phyloP scores from a whole-genome alignment of 2,888 invertebrate genomes.

The Thyatira batis region DNA sequence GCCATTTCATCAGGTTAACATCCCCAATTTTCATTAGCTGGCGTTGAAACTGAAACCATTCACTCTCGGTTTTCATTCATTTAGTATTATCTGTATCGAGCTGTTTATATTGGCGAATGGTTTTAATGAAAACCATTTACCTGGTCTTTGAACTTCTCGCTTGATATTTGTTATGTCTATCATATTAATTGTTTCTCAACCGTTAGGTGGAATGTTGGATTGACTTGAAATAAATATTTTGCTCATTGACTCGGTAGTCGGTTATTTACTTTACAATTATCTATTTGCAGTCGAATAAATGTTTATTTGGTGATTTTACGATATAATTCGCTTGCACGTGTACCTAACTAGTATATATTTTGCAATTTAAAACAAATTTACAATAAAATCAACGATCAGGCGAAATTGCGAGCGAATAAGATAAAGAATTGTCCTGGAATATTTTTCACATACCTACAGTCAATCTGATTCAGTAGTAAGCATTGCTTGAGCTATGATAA shows the following conservation, averaged over 20 bases:
- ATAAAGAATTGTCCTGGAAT: too few species aligned
- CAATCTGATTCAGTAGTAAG: too few species aligned
- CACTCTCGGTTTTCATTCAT: constrained; percentile 12
- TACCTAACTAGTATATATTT: too few species aligned
- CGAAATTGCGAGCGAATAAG: too few species aligned
- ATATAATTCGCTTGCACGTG: too few species aligned
- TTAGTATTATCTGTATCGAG: not conserved
- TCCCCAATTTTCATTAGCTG: constrained; percentile 21
- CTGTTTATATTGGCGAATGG: constrained; percentile 10
- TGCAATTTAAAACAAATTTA: too few species aligned
- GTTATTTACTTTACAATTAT: not conserved
- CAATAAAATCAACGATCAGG: too few species aligned
- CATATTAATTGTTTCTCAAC: not conserved
- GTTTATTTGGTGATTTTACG: too few species aligned
- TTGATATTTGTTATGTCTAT: constrained; percentile 1
- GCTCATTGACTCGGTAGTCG: not conserved
- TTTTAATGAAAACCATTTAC: not conserved
- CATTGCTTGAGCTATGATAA: too few species aligned
- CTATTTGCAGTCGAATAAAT: too few species aligned
- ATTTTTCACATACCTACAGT: too few species aligned
- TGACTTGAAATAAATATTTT: too few species aligned
- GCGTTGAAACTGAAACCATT: constrained; percentile 7
- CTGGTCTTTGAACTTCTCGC: not conserved
- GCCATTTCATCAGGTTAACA: constrained; percentile 11
- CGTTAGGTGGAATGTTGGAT: not conserved